Conservation (phyloP, 2,888 invertebrate genomes). For the Ypsolopha scabrella region DNA sequence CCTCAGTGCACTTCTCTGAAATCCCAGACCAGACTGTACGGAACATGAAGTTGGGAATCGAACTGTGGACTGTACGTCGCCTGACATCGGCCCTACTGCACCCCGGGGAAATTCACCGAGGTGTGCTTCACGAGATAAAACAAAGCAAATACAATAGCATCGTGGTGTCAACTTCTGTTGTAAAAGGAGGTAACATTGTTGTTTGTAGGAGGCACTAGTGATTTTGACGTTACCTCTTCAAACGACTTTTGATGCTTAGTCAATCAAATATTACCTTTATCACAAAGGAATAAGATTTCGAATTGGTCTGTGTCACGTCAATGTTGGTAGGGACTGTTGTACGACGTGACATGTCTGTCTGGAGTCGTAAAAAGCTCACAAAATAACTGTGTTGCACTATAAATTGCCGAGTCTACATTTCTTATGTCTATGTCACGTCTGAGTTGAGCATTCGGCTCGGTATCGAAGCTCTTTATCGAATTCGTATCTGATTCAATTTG, state of each 20-base stretch:
- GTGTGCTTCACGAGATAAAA: slow-evolving; percentile 19
- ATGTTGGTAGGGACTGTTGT: too few relatives aligned
- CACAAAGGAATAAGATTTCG: too few relatives aligned
- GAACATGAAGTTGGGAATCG: slow-evolving; percentile 40
- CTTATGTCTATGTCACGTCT: neutral
- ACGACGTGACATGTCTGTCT: neutral
- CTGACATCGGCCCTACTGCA: slow-evolving; percentile 48
- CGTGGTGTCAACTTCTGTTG: neutral
- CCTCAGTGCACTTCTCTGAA: neutral
- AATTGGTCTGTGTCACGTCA: too few relatives aligned
- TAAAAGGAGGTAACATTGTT: neutral
- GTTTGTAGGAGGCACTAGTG: neutral
- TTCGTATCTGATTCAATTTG: slow-evolving; percentile 31
- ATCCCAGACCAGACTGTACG: slow-evolving; percentile 7
- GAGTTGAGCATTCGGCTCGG: neutral
- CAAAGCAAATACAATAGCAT: slow-evolving; percentile 12
- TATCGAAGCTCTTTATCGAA: slow-evolving; percentile 28
- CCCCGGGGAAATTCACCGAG: slow-evolving; percentile 55
- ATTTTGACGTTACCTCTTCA: neutral
- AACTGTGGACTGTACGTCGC: slow-evolving; percentile 40
- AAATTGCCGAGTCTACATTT: neutral
- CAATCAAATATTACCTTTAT: too few relatives aligned
- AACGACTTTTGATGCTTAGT: too few relatives aligned
- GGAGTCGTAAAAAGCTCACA: slow-evolving; percentile 11
- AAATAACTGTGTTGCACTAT: slow-evolving; percentile 29